phyloP scores from a whole-genome alignment of 2,888 invertebrate genomes.

The Criorhina ranunculi region DNA sequence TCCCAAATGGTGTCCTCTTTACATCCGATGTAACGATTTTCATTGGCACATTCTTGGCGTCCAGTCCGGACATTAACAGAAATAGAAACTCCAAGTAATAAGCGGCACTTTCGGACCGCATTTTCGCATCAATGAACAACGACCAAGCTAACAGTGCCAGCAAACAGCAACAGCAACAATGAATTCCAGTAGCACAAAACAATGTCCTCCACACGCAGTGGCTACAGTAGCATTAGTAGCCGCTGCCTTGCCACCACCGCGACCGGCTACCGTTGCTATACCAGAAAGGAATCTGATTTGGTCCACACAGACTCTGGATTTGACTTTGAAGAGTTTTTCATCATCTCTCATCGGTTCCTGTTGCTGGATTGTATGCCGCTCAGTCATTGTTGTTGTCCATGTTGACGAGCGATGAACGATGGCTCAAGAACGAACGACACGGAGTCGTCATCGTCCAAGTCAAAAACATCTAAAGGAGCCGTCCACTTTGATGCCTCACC shows the following conservation, averaged over 20 bases:
- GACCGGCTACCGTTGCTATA: slow-evolving; percentile 1
- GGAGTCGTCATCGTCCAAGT: slow-evolving; percentile 78
- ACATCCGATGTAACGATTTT: slow-evolving; percentile 65
- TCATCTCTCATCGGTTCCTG: not conserved
- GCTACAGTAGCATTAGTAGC: slow-evolving; percentile 38
- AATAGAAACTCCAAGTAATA: slow-evolving; percentile 68
- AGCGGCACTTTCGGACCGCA: slow-evolving; percentile 69
- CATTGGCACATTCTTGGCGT: slow-evolving; percentile 68
- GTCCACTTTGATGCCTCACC: slow-evolving; percentile 78
- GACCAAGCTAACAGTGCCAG: slow-evolving; percentile 32
- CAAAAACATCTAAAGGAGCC: slow-evolving; percentile 78
- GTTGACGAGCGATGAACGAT: slow-evolving; percentile 56
- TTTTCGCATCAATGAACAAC: slow-evolving; percentile 70
- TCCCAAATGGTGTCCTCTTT: slow-evolving; percentile 47
- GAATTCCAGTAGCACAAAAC: slow-evolving; percentile 75
- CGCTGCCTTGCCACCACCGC: too few relatives aligned
- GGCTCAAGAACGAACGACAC: slow-evolving; percentile 62
- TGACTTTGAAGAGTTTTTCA: slow-evolving; percentile 78
- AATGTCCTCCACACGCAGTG: slow-evolving; percentile 75
- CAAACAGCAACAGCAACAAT: slow-evolving; percentile 71
- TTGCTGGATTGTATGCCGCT: not conserved
- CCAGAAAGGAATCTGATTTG: slow-evolving; percentile 74
- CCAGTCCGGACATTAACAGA: slow-evolving; percentile 63
- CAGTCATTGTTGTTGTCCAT: slow-evolving; percentile 33
- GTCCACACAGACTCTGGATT: slow-evolving; percentile 76